Conservation (phyloP, 2,888 invertebrate species). For the Lumbricus terrestris region DNA sequence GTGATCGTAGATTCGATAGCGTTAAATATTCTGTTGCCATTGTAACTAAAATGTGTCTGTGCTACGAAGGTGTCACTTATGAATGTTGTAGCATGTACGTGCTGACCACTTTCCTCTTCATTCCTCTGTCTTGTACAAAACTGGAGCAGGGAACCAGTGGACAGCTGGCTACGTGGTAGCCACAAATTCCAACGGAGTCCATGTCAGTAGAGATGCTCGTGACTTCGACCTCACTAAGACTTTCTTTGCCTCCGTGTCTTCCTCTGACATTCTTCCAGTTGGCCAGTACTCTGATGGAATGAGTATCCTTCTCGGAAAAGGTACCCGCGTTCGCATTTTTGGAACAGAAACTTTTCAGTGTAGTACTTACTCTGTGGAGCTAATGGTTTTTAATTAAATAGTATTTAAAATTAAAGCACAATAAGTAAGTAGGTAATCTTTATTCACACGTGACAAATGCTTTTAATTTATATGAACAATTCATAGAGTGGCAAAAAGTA, state of each 20-base stretch:
- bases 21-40: too few relatives aligned
- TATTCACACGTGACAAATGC: too few relatives aligned
- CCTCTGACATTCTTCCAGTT: background rate
- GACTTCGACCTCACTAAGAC: background rate
- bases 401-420: too few relatives aligned
- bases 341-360: background rate
- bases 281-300: conserved; percentile 9
- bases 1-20: too few relatives aligned
- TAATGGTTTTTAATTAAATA: background rate
- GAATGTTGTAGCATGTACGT: conserved; percentile 24
- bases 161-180: conserved; percentile 29
- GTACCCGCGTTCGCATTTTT: background rate
- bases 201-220: background rate
- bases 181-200: background rate
- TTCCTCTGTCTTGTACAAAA: conserved; percentile 31
- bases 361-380: background rate
- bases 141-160: conserved; percentile 28
- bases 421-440: too few relatives aligned
- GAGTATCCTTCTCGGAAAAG: conserved; percentile 9
- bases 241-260: background rate
- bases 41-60: too few relatives aligned
- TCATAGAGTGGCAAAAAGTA: too few relatives aligned
- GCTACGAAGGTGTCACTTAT: background rate
- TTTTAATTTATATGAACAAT: too few relatives aligned
- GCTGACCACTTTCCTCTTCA: conserved; percentile 34